A percentile compares a stretch with the other conserved stretches of the same genome.
phyloP scores from a whole-genome alignment of 1,140 invertebrate genomes.

The Calliphora vicina region DNA sequence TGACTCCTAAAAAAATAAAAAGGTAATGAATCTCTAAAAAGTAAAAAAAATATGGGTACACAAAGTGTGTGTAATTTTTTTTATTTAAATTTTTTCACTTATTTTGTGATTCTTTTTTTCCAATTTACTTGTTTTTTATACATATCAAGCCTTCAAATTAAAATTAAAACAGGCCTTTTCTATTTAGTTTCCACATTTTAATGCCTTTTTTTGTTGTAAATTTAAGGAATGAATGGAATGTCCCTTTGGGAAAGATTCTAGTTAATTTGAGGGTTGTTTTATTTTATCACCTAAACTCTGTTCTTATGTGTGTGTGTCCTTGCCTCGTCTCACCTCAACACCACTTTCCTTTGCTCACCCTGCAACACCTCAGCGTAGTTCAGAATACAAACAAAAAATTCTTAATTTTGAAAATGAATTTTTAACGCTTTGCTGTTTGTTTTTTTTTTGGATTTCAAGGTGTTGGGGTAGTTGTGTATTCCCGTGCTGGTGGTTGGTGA shows the following conservation, averaged over 20 bases:
- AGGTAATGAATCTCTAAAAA: not conserved
- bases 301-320: not conserved
- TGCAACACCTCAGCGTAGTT: not conserved
- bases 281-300: not conserved
- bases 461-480: not conserved
- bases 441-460: not conserved
- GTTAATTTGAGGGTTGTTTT: conserved; percentile 4
- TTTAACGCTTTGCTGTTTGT: not conserved
- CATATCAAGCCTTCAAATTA: not conserved
- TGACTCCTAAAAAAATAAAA: not conserved
- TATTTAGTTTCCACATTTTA: too few relatives aligned
- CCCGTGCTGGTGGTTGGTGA: not conserved
- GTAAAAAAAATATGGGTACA: not conserved
- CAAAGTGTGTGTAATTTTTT: not conserved
- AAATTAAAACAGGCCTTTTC: too few relatives aligned
- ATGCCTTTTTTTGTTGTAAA: not conserved
- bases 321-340: not conserved
- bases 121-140: not conserved
- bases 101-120: not conserved
- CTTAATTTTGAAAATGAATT: not conserved
- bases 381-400: not conserved
- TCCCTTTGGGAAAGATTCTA: not conserved
- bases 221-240: not conserved
- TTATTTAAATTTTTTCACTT: not conserved
- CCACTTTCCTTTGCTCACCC: not conserved